phyloP scores from a whole-genome alignment of 2,113 vertebrate genomes.

The Grammomys surdaster region DNA sequence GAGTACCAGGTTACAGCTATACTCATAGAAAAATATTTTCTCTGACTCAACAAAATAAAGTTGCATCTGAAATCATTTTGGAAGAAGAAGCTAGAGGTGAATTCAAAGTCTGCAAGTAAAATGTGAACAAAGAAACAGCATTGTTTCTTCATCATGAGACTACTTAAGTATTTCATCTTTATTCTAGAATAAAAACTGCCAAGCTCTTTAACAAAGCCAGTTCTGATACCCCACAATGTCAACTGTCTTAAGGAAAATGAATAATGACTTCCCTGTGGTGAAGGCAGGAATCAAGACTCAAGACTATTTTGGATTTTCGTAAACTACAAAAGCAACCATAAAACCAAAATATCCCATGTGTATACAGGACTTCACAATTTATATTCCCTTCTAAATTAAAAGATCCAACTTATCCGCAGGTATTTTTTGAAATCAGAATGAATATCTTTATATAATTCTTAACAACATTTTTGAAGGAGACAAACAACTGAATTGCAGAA shows the following conservation, averaged over 20 bases:
- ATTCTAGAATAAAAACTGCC: slow-evolving; percentile 58
- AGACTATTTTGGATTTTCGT: not conserved
- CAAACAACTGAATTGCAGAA: slow-evolving; percentile 10
- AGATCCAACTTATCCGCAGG: slow-evolving; percentile 42
- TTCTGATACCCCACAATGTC: slow-evolving; percentile 45
- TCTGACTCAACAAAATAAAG: slow-evolving; percentile 72
- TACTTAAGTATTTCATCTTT: slow-evolving; percentile 42
- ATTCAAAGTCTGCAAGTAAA: slow-evolving; percentile 59
- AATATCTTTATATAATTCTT: slow-evolving; percentile 30
- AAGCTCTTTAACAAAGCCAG: slow-evolving; percentile 57
- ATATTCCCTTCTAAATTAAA: slow-evolving; percentile 12
- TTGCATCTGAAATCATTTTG: slow-evolving; percentile 30
- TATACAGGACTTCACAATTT: not conserved
- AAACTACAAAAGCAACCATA: slow-evolving; percentile 21
- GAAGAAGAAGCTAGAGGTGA: slow-evolving; percentile 65
- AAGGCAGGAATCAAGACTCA: not conserved
- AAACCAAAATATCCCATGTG: slow-evolving; percentile 5
- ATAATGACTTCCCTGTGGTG: not conserved
- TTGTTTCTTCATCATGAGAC: slow-evolving; percentile 47
- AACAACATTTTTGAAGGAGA: slow-evolving; percentile 14
- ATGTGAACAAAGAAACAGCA: slow-evolving; percentile 47
- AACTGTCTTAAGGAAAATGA: slow-evolving; percentile 54
- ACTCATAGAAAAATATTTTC: slow-evolving; percentile 29
- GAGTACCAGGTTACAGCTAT: slow-evolving; percentile 36
- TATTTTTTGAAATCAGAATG: not conserved